Percentiles rank a stretch among this genome's conserved stretches.
These are phyloP conservation scores for Lasiurus borealis DNA, from an alignment of 2,113 vertebrate species.

Conservation along the genomic window DNA sequence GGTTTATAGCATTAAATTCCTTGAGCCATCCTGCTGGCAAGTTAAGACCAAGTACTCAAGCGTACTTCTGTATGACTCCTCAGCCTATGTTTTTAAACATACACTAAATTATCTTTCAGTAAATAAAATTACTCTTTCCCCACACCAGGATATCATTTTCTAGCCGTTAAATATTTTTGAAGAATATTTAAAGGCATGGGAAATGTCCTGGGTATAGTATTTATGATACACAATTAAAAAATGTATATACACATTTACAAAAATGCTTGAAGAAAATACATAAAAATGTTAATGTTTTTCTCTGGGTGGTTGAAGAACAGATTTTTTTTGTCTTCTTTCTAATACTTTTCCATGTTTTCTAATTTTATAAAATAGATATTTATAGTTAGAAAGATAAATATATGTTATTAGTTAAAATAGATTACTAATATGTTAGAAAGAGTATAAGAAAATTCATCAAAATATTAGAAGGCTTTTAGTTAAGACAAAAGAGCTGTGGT, in stretches of 20 bases:
- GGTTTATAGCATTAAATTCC: background rate
- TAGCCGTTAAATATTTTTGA: background rate
- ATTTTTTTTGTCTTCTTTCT: background rate
- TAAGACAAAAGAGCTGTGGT: background rate
- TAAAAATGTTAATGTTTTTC: slow-evolving; percentile 28
- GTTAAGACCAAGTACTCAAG: background rate
- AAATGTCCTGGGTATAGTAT: background rate
- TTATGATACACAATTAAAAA: background rate
- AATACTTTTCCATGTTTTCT: background rate
- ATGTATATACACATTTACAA: background rate
- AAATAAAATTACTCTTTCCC: background rate
- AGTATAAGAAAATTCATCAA: slow-evolving; percentile 49
- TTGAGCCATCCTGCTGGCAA: background rate
- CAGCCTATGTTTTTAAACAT: background rate
- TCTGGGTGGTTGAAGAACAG: background rate
- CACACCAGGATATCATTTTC: background rate
- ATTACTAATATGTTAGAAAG: background rate
- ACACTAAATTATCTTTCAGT: background rate
- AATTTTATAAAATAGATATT: slow-evolving; percentile 34
- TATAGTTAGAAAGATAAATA: slow-evolving; percentile 40
- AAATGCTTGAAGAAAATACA: background rate
- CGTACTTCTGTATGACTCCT: background rate
- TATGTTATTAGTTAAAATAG: slow-evolving; percentile 17
- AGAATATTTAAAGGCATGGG: background rate
- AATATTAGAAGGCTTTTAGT: slow-evolving; percentile 1